phyloP scores from a whole-genome alignment of 2,888 invertebrate genomes.

The Hipparchia sbordonii region DNA sequence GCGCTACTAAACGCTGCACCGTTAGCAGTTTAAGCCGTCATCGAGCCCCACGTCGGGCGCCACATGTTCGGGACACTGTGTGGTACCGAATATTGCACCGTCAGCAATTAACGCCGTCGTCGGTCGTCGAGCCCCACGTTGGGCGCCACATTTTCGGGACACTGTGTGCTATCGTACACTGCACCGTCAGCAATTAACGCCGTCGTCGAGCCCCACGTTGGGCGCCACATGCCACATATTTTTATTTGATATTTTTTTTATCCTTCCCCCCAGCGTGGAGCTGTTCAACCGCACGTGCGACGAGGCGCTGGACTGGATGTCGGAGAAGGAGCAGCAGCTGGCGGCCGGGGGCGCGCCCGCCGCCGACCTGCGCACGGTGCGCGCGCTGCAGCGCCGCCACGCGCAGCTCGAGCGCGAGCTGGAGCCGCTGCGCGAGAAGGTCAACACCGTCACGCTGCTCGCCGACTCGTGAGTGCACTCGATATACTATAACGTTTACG shows the following conservation, averaged over 20 bases:
- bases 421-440: conserved; percentile 97
- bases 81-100: no score
- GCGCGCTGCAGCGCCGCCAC: conserved; percentile 94
- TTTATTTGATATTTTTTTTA: background rate
- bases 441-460: conserved; percentile 92
- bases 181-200: no score
- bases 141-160: no score
- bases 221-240: no score
- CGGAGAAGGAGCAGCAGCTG: conserved; percentile 95
- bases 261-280: conserved; percentile 87
- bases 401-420: conserved; percentile 97
- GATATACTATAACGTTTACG: background rate
- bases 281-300: conserved; percentile 97
- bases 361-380: conserved; percentile 94
- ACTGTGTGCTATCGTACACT: no score
- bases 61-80: no score
- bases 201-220: no score
- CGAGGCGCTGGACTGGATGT: conserved; percentile 98
- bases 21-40: no score
- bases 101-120: no score
- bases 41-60: no score
- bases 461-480: conserved; percentile 88
- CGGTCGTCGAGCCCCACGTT: no score
- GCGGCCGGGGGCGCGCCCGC: conserved; percentile 90
- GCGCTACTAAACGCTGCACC: no score